Percentiles rank a stretch among this genome's conserved stretches.
Evolutionary conservation across 2,888 invertebrate genomes (phyloP).

Genomic region (Ophioninae sp.): DNA sequence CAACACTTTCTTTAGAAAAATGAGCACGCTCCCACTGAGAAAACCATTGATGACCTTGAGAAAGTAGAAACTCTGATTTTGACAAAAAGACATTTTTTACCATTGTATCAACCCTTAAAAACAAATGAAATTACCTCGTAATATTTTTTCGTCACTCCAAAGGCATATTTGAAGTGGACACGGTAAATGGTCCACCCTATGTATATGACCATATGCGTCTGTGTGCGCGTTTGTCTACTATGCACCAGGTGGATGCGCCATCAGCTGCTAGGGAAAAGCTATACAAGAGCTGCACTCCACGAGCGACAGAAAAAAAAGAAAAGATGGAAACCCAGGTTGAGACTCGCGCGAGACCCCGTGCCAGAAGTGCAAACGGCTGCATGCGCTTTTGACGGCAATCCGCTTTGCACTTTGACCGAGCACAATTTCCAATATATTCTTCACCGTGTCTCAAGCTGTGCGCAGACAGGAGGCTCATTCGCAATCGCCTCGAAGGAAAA

Average conservation of each 20-base stretch:
- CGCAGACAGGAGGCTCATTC: not conserved
- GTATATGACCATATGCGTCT: too few relatives aligned
- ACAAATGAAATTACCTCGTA: too few relatives aligned
- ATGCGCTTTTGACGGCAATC: slow-evolving; percentile 47
- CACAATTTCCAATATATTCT: not conserved
- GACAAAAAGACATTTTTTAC: too few relatives aligned
- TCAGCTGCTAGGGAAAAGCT: slow-evolving; percentile 31
- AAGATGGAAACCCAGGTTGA: slow-evolving; percentile 18
- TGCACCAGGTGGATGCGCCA: slow-evolving; percentile 27
- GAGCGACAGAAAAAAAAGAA: slow-evolving; percentile 25
- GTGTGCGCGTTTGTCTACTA: not conserved
- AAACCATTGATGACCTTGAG: too few relatives aligned
- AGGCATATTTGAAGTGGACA: too few relatives aligned
- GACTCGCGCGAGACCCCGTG: slow-evolving; percentile 48
- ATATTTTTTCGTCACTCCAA: too few relatives aligned
- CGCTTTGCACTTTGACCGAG: slow-evolving; percentile 14
- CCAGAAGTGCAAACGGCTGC: slow-evolving; percentile 48
- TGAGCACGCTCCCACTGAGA: too few relatives aligned
- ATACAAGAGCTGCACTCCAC: slow-evolving; percentile 22
- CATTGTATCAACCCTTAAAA: too few relatives aligned
- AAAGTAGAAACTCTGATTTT: too few relatives aligned
- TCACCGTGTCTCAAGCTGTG: not conserved
- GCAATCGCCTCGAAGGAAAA: not conserved
- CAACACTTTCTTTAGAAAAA: too few relatives aligned
- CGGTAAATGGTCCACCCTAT: too few relatives aligned